Evolutionary conservation across 2,888 invertebrate genomes (phyloP), one percentile per base, ranked within the genome.

Genomic region (Leptopilina myrica): DNA sequence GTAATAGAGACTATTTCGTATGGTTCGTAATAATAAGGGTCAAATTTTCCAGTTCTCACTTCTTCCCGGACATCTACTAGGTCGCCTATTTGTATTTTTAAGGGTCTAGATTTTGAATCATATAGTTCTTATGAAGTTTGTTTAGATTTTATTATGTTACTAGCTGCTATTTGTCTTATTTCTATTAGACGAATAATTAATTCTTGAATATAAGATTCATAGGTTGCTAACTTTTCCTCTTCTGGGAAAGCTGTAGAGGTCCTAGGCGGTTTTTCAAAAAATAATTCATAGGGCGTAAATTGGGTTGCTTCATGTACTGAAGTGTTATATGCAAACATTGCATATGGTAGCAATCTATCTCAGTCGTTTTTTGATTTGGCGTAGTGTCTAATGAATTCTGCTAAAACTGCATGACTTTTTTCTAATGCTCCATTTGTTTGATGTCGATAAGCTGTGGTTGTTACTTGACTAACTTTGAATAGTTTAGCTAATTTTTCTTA

Each of bases 311-410:
- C 76, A 26, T 82, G 79, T 0, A 73, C 73, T 33, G 77, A 78
- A 7, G 82, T 79, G 15, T 82, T 80, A 26, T 82, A 82, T 9
- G 79, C 64, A n/a, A 80, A 80, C 26, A 78, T 79, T 2, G 80
- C 81, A 11, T 75, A 59, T 11, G 67, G 77, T 8, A 83, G 8
- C 78, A 80, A 80, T 69, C 79, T 65, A 62, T 83, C 81, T 81
- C 83, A 83, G 12, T 83, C 73, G 5, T 76, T n/a, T 3, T 80
- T 67, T 0, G 69, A 76, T 2, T 20, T 62, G 7, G 78, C 69
- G 20, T 79, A 83, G n/a, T 81, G 79, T 59, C 80, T 82, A 8
- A 83, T 64, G 77, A 79, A 83, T 66, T 83, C 83, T 2, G 64
- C 73, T 26, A 83, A 64, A 2, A 78, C 76, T 15, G 78, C 78